Percentiles rank a stretch among this genome's conserved stretches.
Conservation (phyloP, 2,888 invertebrate species). For the Mycalesis mineus region DNA sequence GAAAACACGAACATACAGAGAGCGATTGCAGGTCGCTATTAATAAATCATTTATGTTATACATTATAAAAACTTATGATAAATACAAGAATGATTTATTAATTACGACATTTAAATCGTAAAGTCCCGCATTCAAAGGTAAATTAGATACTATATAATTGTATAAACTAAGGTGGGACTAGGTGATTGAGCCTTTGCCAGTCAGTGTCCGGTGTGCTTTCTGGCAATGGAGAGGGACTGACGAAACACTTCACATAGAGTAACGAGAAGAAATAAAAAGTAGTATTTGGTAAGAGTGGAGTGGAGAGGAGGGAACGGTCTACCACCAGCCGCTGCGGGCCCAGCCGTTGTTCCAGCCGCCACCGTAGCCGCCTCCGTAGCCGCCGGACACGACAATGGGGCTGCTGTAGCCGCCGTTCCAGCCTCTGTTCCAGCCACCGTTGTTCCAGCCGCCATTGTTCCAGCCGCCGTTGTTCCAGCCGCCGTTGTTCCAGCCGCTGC, state of each 20-base stretch:
- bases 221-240: too few species aligned
- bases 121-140: too few species aligned
- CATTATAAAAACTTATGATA: too few species aligned
- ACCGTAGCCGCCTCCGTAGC: slow-evolving; percentile 19
- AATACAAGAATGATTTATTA: too few species aligned
- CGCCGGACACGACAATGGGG: background rate
- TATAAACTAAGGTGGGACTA: too few species aligned
- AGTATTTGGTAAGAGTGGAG: background rate
- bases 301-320: background rate
- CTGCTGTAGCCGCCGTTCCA: slow-evolving; percentile 28
- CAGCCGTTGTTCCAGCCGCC: slow-evolving; percentile 25
- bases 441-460: background rate
- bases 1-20: too few species aligned
- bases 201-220: too few species aligned
- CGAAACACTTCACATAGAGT: background rate
- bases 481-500: slow-evolving; percentile 32
- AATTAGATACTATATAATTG: too few species aligned
- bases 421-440: slow-evolving; percentile 21
- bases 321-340: slow-evolving; percentile 25
- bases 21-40: too few species aligned
- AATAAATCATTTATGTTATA: too few species aligned
- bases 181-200: background rate
- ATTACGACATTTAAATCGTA: too few species aligned
- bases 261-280: background rate
- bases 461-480: slow-evolving; percentile 19